A percentile compares a stretch with the other conserved stretches of the same genome.
These are phyloP conservation scores for Sebastolobus alascanus DNA, from an alignment of 2,797 vertebrate genomes.

Conservation along the genomic window DNA sequence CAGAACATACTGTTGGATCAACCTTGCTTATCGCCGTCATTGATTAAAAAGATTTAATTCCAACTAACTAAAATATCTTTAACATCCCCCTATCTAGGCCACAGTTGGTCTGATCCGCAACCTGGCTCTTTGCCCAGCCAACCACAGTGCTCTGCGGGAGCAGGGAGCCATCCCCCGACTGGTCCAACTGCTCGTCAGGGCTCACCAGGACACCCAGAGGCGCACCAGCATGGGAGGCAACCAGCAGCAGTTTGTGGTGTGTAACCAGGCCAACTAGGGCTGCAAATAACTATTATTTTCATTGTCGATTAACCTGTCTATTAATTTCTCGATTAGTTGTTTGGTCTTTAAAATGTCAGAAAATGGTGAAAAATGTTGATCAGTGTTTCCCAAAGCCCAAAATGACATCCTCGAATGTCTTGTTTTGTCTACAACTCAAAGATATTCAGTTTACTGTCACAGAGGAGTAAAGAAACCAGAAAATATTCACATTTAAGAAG, in stretches of 20 bases:
- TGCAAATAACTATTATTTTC: too few relatives aligned
- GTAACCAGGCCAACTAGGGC: conserved; percentile 30
- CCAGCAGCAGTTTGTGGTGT: conserved; percentile 98
- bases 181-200: conserved; percentile 96
- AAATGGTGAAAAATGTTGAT: too few relatives aligned
- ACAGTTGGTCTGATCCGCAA: conserved; percentile 98
- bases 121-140: conserved; percentile 96
- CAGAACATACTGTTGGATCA: neutral
- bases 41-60: neutral
- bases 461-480: too few relatives aligned
- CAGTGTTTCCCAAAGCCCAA: too few relatives aligned
- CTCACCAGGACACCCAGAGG: conserved; percentile 97
- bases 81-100: conserved; percentile 82
- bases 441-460: too few relatives aligned
- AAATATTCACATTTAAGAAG: too few relatives aligned
- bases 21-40: neutral
- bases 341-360: too few relatives aligned
- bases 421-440: too few relatives aligned
- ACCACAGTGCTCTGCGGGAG: conserved; percentile 96
- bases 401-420: too few relatives aligned
- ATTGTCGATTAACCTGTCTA: too few relatives aligned
- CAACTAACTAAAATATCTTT: neutral
- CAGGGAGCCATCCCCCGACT: conserved; percentile 97
- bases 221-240: conserved; percentile 99
- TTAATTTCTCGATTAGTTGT: too few relatives aligned